phyloP scores from a whole-genome alignment of 2,113 vertebrate species.

The Chionomys nivalis region DNA sequence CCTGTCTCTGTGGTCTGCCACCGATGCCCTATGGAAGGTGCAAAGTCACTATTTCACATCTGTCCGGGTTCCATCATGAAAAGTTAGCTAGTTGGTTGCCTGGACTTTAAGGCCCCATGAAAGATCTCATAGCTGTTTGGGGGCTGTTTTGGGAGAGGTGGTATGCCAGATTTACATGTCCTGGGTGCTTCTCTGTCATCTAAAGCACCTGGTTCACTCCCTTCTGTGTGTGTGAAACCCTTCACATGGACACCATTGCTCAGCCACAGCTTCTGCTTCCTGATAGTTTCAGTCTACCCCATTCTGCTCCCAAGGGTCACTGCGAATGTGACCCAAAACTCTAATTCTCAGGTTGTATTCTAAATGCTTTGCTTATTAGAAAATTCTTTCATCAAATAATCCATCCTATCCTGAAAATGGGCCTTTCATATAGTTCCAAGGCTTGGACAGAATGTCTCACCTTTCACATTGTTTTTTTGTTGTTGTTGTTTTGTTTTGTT shows the following conservation, averaged over 20 bases:
- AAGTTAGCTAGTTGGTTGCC: background rate
- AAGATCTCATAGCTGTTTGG: background rate
- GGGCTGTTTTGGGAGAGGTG: background rate
- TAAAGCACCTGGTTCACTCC: background rate
- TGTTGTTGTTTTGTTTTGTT: background rate
- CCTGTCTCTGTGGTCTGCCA: background rate
- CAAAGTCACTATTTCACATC: background rate
- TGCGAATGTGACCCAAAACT: background rate
- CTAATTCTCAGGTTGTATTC: background rate
- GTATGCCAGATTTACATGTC: background rate
- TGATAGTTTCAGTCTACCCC: background rate
- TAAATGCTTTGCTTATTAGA: background rate
- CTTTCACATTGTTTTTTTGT: background rate
- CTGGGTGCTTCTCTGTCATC: no score
- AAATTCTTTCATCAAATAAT: background rate
- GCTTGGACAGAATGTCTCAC: background rate
- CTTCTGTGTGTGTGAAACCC: background rate
- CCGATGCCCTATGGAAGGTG: background rate
- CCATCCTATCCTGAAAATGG: background rate
- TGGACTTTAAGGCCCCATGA: background rate
- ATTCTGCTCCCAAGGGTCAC: background rate
- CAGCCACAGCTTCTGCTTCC: background rate
- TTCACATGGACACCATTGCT: background rate
- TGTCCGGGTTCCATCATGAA: background rate
- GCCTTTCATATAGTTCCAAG: background rate